phyloP scores from a whole-genome alignment of 2,113 vertebrate species.

The Plectropomus leopardus region DNA sequence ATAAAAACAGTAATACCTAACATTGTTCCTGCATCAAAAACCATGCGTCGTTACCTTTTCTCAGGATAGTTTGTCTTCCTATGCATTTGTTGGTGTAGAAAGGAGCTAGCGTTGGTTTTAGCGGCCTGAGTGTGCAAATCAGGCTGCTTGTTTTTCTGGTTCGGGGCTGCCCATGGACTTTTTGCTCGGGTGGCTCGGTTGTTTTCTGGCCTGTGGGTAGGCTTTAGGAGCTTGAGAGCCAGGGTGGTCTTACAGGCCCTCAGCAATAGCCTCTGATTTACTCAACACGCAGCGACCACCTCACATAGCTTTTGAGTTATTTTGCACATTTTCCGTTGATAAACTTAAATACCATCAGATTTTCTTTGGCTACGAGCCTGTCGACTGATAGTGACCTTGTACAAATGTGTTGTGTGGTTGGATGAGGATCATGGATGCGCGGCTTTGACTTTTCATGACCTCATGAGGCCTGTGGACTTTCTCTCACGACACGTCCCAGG shows the following conservation, averaged over 20 bases:
- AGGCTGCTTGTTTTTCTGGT: slow-evolving; percentile 55
- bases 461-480: slow-evolving; percentile 76
- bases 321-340: slow-evolving; percentile 88
- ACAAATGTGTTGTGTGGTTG: slow-evolving; percentile 75
- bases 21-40: neutral
- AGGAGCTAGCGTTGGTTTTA: slow-evolving; percentile 23
- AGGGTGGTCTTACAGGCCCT: slow-evolving; percentile 87
- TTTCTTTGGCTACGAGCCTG: slow-evolving; percentile 88
- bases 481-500: slow-evolving; percentile 67
- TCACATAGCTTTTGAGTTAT: slow-evolving; percentile 82
- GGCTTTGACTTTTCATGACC: slow-evolving; percentile 75
- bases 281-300: slow-evolving; percentile 62
- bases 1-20: slow-evolving; percentile 7
- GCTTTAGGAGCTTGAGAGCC: slow-evolving; percentile 71
- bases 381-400: slow-evolving; percentile 81
- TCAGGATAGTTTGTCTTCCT: slow-evolving; percentile 2
- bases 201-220: slow-evolving; percentile 74
- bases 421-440: slow-evolving; percentile 71
- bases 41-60: neutral
- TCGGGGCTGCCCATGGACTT: slow-evolving; percentile 25
- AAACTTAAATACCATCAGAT: slow-evolving; percentile 87
- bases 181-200: slow-evolving; percentile 47
- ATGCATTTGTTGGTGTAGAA: slow-evolving; percentile 22
- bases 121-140: slow-evolving; percentile 27
- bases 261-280: slow-evolving; percentile 82